phyloP scores from a whole-genome alignment of 2,797 vertebrate genomes.

The Amazona finschi region DNA sequence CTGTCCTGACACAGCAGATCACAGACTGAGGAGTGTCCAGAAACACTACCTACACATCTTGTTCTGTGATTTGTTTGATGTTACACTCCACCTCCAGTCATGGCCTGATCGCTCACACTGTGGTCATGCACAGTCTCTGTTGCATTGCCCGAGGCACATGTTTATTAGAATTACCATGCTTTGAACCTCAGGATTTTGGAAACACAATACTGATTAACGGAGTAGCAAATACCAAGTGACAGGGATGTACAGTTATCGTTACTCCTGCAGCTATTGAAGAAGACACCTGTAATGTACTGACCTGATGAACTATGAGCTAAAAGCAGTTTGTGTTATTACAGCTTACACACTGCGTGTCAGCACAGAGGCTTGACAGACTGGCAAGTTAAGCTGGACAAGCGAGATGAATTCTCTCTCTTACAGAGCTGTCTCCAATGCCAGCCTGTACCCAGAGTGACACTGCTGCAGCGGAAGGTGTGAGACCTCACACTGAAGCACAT shows the following conservation, averaged over 20 bases:
- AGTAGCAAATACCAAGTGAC: background rate
- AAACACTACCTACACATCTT: background rate
- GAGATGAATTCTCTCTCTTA: background rate
- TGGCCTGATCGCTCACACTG: background rate
- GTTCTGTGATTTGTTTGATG: background rate
- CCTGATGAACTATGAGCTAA: background rate
- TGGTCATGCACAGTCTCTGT: background rate
- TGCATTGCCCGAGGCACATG: background rate
- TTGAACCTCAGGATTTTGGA: background rate
- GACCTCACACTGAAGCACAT: background rate
- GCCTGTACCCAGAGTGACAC: background rate
- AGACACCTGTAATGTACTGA: background rate
- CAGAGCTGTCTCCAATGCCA: background rate
- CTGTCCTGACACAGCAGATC: background rate
- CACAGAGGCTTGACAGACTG: background rate
- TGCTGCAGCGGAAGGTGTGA: background rate
- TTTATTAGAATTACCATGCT: background rate
- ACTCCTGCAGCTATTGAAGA: background rate
- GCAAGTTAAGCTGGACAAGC: background rate
- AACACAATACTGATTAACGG: background rate
- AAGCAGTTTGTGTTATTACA: background rate
- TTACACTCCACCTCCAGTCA: background rate
- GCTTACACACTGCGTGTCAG: background rate
- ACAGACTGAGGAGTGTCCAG: background rate
- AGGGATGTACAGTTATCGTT: background rate